A percentile compares a stretch with the other conserved stretches of the same genome.
Conservation (phyloP, 2,797 vertebrate species). For the Aselliscus stoliczkanus region DNA sequence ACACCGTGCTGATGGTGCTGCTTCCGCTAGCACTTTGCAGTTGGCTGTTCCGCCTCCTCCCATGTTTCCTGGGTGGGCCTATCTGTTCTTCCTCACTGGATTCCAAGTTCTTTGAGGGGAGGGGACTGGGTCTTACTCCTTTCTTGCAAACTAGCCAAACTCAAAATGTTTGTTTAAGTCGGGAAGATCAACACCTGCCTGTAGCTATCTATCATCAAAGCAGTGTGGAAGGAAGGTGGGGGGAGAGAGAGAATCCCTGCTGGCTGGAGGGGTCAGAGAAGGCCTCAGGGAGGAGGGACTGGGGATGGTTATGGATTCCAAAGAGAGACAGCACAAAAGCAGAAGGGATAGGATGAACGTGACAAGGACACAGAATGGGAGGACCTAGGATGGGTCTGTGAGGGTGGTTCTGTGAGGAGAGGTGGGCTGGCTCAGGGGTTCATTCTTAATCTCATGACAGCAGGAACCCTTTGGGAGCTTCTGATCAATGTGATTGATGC, state of each 20-base stretch:
- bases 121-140: background rate
- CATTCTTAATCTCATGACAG: background rate
- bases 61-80: background rate
- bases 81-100: background rate
- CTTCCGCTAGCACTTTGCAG: background rate
- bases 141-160: background rate
- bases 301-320: background rate
- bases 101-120: background rate
- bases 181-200: background rate
- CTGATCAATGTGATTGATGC: background rate
- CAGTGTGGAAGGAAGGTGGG: background rate
- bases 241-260: background rate
- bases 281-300: background rate
- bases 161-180: background rate
- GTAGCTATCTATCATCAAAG: background rate
- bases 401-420: background rate
- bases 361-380: background rate
- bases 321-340: background rate
- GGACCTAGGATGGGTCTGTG: background rate
- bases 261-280: background rate
- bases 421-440: background rate
- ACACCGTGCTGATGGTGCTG: rapidly evolving
- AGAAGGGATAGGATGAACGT: background rate
- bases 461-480: background rate
- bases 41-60: rapidly evolving